phyloP scores from a whole-genome alignment of 2,888 invertebrate species.

The Parasteatoda lunata region DNA sequence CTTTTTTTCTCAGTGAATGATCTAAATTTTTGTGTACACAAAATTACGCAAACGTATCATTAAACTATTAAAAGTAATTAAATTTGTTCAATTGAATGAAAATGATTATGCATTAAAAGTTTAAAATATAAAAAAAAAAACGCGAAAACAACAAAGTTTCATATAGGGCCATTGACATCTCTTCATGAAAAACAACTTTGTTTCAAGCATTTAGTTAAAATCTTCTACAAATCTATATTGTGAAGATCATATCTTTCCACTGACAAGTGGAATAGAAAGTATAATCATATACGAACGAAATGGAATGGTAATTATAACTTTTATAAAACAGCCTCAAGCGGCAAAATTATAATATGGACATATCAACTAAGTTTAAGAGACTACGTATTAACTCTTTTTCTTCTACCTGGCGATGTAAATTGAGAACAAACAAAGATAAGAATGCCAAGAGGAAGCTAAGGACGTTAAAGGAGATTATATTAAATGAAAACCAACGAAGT shows the following conservation, averaged over 20 bases:
- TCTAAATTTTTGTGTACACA: too few species aligned
- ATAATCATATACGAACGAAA: constrained; percentile 9
- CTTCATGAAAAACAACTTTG: background rate
- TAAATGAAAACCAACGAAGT: background rate
- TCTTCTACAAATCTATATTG: background rate
- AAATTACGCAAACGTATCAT: too few species aligned
- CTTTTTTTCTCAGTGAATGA: too few species aligned
- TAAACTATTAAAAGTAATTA: too few species aligned
- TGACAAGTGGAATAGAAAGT: background rate
- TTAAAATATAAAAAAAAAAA: too few species aligned
- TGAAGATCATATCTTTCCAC: background rate
- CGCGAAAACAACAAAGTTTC: background rate
- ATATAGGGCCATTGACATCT: constrained; percentile 18
- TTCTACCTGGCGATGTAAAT: constrained; percentile 10
- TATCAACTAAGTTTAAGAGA: background rate
- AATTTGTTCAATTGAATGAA: too few species aligned
- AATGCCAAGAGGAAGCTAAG: background rate
- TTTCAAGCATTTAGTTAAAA: background rate
- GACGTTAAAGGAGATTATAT: constrained; percentile 1
- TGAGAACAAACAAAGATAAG: constrained; percentile 9
- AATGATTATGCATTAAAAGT: too few species aligned
- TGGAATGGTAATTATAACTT: constrained; percentile 33
- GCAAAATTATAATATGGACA: constrained; percentile 6
- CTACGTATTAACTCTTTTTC: background rate
- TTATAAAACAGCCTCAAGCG: constrained; percentile 3